A percentile compares a stretch with the other conserved stretches of the same genome.
These are phyloP conservation scores for Lacerta viridis DNA, from an alignment of 2,797 vertebrate genomes.

Conservation along the genomic window DNA sequence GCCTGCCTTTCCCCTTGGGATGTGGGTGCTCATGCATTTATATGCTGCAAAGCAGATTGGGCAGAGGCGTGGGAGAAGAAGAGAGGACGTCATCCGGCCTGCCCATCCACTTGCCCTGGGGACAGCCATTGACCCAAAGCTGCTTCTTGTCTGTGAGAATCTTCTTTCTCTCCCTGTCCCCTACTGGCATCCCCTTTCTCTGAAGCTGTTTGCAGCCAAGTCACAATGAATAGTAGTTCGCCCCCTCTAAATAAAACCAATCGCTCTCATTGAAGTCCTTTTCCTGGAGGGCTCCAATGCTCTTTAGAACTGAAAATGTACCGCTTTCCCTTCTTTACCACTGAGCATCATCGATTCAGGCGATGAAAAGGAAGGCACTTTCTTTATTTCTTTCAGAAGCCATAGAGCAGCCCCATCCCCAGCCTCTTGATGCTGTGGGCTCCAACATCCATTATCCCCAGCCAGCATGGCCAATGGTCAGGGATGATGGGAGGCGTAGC, in stretches of 20 bases:
- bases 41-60: background rate
- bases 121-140: background rate
- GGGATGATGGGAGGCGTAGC: too few relatives aligned
- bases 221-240: constrained; percentile 22
- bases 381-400: constrained; percentile 48
- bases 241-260: constrained; percentile 3
- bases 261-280: constrained; percentile 35
- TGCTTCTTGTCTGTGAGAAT: background rate
- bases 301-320: constrained; percentile 2
- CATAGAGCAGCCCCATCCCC: background rate
- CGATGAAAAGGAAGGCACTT: background rate
- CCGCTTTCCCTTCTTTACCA: constrained; percentile 15
- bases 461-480: too few relatives aligned
- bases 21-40: background rate
- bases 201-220: constrained; percentile 19
- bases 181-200: accelerated
- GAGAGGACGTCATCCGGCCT: background rate
- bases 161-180: background rate
- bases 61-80: background rate
- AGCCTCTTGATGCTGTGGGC: too few relatives aligned
- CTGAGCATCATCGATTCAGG: constrained; percentile 28
- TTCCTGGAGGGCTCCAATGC: constrained; percentile 11
- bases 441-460: too few relatives aligned
- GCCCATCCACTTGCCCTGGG: background rate
- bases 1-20: background rate